Percentiles rank a stretch among this genome's conserved stretches.
Evolutionary conservation across 2,113 vertebrate species (phyloP).

Genomic region (Rhegmatorhina hoffmannsi): DNA sequence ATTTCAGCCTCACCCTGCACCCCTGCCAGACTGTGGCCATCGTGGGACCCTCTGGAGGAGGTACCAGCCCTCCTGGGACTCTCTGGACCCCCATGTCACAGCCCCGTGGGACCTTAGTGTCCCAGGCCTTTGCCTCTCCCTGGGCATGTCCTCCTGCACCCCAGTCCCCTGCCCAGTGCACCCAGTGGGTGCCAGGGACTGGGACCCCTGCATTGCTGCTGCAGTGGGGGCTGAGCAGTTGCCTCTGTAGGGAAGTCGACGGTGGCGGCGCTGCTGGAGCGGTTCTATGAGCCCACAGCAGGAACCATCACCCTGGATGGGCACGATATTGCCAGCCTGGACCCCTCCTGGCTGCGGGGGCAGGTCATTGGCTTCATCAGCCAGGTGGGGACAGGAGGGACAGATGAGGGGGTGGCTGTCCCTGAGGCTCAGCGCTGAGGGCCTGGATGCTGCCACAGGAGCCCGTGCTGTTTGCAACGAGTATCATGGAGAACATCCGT

Average conservation of each 20-base stretch:
- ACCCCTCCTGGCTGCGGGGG: slow-evolving; percentile 91
- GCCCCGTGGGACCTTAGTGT: background rate
- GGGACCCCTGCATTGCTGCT: background rate
- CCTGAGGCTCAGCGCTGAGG: background rate
- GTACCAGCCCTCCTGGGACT: slow-evolving; percentile 61
- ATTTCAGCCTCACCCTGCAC: slow-evolving; percentile 84
- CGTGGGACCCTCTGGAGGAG: slow-evolving; percentile 94
- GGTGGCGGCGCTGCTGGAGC: slow-evolving; percentile 87
- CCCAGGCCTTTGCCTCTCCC: background rate
- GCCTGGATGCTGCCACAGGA: slow-evolving; percentile 70
- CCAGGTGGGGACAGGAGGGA: slow-evolving; percentile 74
- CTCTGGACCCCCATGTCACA: rapidly evolving
- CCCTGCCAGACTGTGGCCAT: slow-evolving; percentile 89
- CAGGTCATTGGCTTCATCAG: slow-evolving; percentile 92
- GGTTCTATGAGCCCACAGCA: slow-evolving; percentile 88
- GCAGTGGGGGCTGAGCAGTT: background rate
- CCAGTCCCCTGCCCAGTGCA: background rate
- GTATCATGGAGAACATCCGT: slow-evolving; percentile 94
- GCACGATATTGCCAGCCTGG: slow-evolving; percentile 82
- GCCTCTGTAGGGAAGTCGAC: slow-evolving; percentile 87
- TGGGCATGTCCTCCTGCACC: rapidly evolving
- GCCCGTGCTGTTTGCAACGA: slow-evolving; percentile 90
- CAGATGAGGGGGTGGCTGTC: background rate
- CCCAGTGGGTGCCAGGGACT: background rate
- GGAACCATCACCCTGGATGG: slow-evolving; percentile 87